phyloP scores from a whole-genome alignment of 2,113 vertebrate species.

The Rhinolophus sinicus region DNA sequence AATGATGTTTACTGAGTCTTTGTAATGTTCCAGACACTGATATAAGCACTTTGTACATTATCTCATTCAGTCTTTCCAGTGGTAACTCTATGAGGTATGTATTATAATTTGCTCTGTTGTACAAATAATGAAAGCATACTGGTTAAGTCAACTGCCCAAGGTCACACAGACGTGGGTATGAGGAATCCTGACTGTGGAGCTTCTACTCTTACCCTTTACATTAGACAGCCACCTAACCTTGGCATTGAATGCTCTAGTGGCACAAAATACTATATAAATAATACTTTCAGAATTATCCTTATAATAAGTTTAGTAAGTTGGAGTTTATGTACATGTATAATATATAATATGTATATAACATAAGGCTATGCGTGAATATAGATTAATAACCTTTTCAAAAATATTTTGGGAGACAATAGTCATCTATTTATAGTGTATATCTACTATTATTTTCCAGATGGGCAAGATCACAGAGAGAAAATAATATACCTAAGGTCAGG shows the following conservation, averaged over 20 bases:
- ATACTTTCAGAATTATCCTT: background rate
- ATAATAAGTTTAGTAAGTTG: background rate
- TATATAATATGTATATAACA: background rate
- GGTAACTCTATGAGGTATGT: background rate
- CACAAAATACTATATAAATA: background rate
- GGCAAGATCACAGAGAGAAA: conserved; percentile 1
- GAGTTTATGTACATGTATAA: background rate
- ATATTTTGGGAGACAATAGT: background rate
- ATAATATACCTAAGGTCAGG: background rate
- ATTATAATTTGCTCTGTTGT: background rate
- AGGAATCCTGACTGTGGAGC: background rate
- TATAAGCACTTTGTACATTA: background rate
- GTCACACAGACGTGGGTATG: background rate
- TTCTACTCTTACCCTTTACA: background rate
- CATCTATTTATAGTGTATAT: background rate
- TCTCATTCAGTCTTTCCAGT: background rate
- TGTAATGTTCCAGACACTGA: background rate
- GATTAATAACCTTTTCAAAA: background rate
- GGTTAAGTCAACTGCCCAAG: background rate
- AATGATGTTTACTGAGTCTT: background rate
- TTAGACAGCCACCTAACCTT: background rate
- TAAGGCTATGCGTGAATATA: background rate
- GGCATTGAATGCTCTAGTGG: background rate
- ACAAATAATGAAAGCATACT: background rate
- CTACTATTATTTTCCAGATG: background rate